These are phyloP conservation scores for Heliornis fulica DNA, from an alignment of 2,113 vertebrate genomes.

Conservation along the genomic window DNA sequence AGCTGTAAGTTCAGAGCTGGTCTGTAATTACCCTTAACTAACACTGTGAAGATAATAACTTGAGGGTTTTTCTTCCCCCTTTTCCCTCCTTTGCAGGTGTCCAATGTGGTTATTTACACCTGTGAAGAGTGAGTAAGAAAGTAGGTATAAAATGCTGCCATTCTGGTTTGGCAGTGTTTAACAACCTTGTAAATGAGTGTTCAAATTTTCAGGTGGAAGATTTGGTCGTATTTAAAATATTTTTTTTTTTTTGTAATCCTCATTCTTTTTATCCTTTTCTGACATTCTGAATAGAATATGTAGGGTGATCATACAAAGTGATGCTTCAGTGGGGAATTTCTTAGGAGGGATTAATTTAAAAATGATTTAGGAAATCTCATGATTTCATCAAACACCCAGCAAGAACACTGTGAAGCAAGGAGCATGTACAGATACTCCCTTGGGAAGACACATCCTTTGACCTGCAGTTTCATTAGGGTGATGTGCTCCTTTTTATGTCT, in stretches of 20 bases:
- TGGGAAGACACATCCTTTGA: background rate
- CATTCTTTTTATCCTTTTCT: background rate
- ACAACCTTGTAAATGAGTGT: background rate
- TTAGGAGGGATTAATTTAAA: background rate
- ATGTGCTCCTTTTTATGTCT: background rate
- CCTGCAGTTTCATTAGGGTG: background rate
- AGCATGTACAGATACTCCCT: background rate
- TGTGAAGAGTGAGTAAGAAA: conserved; percentile 19
- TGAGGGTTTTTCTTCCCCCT: background rate
- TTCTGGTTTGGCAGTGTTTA: conserved; percentile 53
- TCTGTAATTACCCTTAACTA: background rate
- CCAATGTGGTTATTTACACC: conserved; percentile 28
- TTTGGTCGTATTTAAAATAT: background rate
- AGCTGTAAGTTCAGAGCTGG: background rate
- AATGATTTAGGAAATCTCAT: background rate
- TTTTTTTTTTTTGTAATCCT: background rate
- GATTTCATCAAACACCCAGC: background rate
- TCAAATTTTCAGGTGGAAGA: background rate
- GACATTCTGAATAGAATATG: background rate
- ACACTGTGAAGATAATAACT: background rate
- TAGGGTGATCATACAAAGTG: background rate
- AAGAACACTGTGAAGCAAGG: background rate
- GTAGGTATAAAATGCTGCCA: conserved; percentile 42
- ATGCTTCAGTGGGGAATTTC: background rate
- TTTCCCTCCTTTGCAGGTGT: conserved; percentile 1